phyloP scores from a whole-genome alignment of 2,113 vertebrate genomes.

The Oncorhynchus mykiss region DNA sequence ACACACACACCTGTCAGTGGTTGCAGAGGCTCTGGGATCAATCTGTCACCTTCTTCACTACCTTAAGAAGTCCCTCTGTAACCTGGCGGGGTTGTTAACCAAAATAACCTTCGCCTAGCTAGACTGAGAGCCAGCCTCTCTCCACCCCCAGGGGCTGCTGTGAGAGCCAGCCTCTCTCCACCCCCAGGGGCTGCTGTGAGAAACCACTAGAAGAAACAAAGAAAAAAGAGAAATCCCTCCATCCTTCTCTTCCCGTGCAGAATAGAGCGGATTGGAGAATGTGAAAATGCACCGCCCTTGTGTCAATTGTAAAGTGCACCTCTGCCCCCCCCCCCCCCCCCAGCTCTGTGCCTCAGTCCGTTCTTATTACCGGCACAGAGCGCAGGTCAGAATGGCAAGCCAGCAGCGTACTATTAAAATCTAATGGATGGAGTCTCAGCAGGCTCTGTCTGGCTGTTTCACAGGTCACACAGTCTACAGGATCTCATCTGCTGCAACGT shows the following conservation, averaged over 20 bases:
- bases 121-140: slow-evolving; percentile 31
- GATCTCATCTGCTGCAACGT: too few species aligned
- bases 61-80: slow-evolving; percentile 39
- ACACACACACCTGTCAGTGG: slow-evolving; percentile 50
- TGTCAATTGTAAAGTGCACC: slow-evolving; percentile 69
- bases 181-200: slow-evolving; percentile 49
- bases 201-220: slow-evolving; percentile 48
- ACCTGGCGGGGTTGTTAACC: slow-evolving; percentile 49
- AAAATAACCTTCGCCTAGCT: slow-evolving; percentile 58
- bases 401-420: slow-evolving; percentile 74
- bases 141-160: slow-evolving; percentile 49
- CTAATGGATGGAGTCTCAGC: slow-evolving; percentile 76
- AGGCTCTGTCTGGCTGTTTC: slow-evolving; percentile 48
- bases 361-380: slow-evolving; percentile 77
- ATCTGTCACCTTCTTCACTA: slow-evolving; percentile 66
- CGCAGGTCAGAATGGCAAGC: slow-evolving; percentile 72
- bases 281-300: slow-evolving; percentile 69
- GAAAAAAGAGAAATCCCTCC: slow-evolving; percentile 21
- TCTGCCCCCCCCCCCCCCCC: slow-evolving; percentile 26
- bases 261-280: slow-evolving; percentile 25
- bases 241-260: slow-evolving; percentile 25
- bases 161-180: slow-evolving; percentile 38
- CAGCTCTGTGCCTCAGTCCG: slow-evolving; percentile 71
- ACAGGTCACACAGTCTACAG: neutral
- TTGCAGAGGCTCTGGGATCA: slow-evolving; percentile 52